phyloP scores from a whole-genome alignment of 2,797 vertebrate species.

The Chromobotia macracanthus region DNA sequence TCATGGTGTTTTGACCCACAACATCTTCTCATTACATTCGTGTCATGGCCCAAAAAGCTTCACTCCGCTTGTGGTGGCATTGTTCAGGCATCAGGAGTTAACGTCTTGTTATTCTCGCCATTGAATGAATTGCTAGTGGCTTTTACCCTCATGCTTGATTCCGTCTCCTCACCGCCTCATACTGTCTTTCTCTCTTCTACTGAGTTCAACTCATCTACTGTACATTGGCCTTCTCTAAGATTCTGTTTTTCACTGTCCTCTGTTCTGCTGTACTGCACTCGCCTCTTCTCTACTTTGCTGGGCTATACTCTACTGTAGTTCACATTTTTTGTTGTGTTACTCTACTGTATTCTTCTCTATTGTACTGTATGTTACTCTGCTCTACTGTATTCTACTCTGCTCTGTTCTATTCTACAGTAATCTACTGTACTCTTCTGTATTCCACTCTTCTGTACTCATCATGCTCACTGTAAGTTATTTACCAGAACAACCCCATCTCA shows the following conservation, averaged over 20 bases:
- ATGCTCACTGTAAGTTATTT: too few relatives aligned
- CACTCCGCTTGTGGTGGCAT: neutral
- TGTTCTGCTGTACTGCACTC: too few relatives aligned
- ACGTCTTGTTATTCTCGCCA: constrained; percentile 23
- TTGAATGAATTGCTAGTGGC: constrained; percentile 17
- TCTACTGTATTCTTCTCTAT: too few relatives aligned
- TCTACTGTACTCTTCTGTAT: neutral
- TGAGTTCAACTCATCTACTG: too few relatives aligned
- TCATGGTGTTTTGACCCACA: neutral
- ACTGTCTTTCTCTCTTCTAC: neutral
- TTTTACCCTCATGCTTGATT: neutral
- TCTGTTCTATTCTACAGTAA: neutral
- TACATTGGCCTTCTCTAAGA: too few relatives aligned
- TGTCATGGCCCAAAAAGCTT: constrained; percentile 29
- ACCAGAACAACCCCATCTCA: too few relatives aligned
- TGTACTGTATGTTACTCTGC: neutral
- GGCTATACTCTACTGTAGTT: too few relatives aligned
- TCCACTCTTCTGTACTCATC: neutral
- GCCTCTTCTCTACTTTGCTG: too few relatives aligned
- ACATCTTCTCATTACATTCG: constrained; percentile 15
- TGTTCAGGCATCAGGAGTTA: constrained; percentile 32
- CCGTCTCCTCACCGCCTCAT: neutral
- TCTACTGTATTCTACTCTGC: neutral
- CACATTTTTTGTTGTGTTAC: too few relatives aligned
- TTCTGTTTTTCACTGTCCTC: too few relatives aligned